phyloP scores from a whole-genome alignment of 2,797 vertebrate genomes.

The Coreius guichenoti region DNA sequence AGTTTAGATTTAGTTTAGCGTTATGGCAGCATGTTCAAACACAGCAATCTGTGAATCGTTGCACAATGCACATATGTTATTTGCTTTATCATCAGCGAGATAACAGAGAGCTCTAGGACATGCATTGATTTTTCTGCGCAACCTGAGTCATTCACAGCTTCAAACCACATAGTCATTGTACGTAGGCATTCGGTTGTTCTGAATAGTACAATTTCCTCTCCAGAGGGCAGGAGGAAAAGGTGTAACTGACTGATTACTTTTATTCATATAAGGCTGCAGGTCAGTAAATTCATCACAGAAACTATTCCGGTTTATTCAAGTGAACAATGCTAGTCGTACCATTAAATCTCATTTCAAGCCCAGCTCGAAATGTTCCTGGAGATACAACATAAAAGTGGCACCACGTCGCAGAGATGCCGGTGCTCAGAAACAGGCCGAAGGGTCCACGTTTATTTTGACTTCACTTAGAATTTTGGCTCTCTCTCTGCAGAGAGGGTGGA shows the following conservation, averaged over 20 bases:
- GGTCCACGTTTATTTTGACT: slow-evolving; percentile 45
- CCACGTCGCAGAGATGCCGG: slow-evolving; percentile 19
- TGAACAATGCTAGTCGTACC: slow-evolving; percentile 20
- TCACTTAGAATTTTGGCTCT: slow-evolving; percentile 44
- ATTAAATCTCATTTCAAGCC: slow-evolving; percentile 21
- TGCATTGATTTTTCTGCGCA: slow-evolving; percentile 8
- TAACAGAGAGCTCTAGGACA: background rate
- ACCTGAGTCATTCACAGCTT: slow-evolving; percentile 12
- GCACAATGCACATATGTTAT: background rate
- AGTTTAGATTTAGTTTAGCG: slow-evolving; percentile 12
- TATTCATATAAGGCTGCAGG: slow-evolving; percentile 29
- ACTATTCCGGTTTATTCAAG: background rate
- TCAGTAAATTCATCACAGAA: slow-evolving; percentile 27
- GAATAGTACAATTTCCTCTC: slow-evolving; percentile 27
- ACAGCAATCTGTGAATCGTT: background rate
- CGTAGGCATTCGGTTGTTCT: slow-evolving; percentile 3
- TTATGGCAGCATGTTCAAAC: slow-evolving; percentile 2
- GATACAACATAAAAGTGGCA: slow-evolving; percentile 39
- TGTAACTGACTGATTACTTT: slow-evolving; percentile 41
- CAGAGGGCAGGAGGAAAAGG: background rate
- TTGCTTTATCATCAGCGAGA: background rate
- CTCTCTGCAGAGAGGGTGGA: slow-evolving; percentile 49
- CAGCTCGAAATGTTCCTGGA: background rate
- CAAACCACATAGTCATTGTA: slow-evolving; percentile 9
- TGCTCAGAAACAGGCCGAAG: slow-evolving; percentile 42